Percentiles rank a stretch among this genome's conserved stretches.
Conservation (phyloP, 2,113 vertebrate genomes). For the Tylochromis polylepis region DNA sequence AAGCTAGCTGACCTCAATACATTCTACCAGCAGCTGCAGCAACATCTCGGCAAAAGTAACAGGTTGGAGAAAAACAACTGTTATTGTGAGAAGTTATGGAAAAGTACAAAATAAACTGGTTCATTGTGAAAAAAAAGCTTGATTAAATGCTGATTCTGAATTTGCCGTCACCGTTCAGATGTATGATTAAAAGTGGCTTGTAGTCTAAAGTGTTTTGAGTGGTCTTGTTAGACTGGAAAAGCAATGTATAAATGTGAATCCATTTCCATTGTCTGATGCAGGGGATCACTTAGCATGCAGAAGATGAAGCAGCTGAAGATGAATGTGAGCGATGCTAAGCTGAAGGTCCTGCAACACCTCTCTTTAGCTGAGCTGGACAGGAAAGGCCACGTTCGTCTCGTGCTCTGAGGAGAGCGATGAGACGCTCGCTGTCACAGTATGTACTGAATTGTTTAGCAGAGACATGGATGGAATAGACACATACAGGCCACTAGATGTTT, state of each 20-base stretch:
- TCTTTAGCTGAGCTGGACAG: constrained; percentile 48
- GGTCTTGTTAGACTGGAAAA: neutral
- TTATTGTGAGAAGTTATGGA: neutral
- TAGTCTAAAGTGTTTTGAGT: neutral
- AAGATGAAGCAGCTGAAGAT: constrained; percentile 53
- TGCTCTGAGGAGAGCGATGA: neutral
- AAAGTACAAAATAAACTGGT: neutral
- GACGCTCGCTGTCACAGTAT: neutral
- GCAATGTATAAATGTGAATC: neutral
- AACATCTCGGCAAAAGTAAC: constrained; percentile 43
- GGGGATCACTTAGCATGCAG: constrained; percentile 36
- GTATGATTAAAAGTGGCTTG: neutral
- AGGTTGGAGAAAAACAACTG: constrained; percentile 17
- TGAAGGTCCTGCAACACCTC: constrained; percentile 62
- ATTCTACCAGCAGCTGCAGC: constrained; percentile 46
- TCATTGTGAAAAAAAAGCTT: neutral
- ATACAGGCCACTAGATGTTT: neutral
- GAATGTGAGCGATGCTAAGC: constrained; percentile 43
- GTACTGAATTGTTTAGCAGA: neutral
- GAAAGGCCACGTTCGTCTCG: constrained; percentile 39
- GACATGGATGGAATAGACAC: neutral
- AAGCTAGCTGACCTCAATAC: constrained; percentile 53
- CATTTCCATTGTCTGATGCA: neutral
- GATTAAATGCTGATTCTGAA: neutral
- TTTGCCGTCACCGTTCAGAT: rapidly evolving